Evolutionary conservation across 2,113 vertebrate species (phyloP), one percentile per base, ranked within the genome.

Genomic region (Cyprinus carpio): DNA sequence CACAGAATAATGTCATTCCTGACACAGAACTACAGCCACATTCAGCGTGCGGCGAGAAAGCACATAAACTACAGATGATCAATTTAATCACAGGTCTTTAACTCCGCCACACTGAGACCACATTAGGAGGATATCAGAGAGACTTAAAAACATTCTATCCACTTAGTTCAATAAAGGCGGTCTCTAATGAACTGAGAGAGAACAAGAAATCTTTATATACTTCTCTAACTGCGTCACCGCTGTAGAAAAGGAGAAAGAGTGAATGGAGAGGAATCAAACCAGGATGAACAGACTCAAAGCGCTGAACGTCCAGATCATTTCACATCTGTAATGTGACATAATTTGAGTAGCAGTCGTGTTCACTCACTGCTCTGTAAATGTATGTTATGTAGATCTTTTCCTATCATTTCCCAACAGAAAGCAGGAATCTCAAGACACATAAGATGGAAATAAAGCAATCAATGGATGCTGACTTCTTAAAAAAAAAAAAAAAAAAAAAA

Each of bases 1-100:
- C 85, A 75, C 72, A 64, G 84, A 84, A 86, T 80, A 71, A 79
- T 16, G 25, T 13, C 31, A 69, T 67, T 46, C 64, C 29, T 60
- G 31, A 80, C 27, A 25, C 54, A 49, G 43, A 69, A 16, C 20
- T 49, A 77, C 12, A 46, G 67, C 25, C 49, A 65, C 46, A 49
- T 43, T 49, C 72, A 20, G 23, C 20, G 77, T 29, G 27, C 23
- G 72, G 65, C 49, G 75, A 34, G 40, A 46, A 43, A 71, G 64
- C 9, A 62, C 75, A 85, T 83, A 81, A 84, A 84, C 89, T 85
- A 90, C 90, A 90, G 84, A 89, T 67, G 62, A 88, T 91, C 88
- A 89, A 91, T 56, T 89, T 89, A 88, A 90, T 87, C 83, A 79
- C 84, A 43, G 25, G 56, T 74, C 69, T 81, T 58, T 49, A 62